A percentile compares a stretch with the other conserved stretches of the same genome.
phyloP scores from a whole-genome alignment of 2,113 vertebrate genomes.

The Aphelocoma coerulescens region DNA sequence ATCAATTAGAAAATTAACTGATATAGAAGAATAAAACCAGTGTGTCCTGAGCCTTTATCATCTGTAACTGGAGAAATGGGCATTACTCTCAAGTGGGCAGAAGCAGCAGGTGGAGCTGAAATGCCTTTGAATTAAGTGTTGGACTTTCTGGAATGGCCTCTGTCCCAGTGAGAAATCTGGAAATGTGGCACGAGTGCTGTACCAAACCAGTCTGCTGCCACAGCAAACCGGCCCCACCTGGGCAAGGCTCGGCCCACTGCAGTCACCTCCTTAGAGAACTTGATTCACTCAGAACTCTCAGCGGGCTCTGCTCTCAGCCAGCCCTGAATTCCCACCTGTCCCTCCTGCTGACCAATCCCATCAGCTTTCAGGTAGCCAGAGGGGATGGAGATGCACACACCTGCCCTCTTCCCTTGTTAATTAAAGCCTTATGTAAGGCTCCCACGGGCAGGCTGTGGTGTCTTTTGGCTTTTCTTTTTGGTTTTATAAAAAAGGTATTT shows the following conservation, averaged over 20 bases:
- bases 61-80: background rate
- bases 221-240: background rate
- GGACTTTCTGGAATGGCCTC: background rate
- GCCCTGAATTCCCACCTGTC: background rate
- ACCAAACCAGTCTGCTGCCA: background rate
- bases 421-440: rapidly evolving
- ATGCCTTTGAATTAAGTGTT: background rate
- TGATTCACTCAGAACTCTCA: background rate
- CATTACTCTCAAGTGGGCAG: background rate
- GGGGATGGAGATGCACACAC: background rate
- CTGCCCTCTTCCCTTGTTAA: rapidly evolving
- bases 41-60: background rate
- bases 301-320: background rate
- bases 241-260: background rate
- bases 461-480: background rate
- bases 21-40: background rate
- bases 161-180: background rate
- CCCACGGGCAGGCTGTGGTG: rapidly evolving
- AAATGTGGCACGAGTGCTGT: background rate
- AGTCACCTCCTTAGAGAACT: no score
- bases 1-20: background rate
- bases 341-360: background rate
- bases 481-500: background rate
- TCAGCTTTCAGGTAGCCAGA: background rate
- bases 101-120: background rate